These are phyloP conservation scores for Prorops nasuta DNA, from an alignment of 1,140 invertebrate species.

Conservation along the genomic window DNA sequence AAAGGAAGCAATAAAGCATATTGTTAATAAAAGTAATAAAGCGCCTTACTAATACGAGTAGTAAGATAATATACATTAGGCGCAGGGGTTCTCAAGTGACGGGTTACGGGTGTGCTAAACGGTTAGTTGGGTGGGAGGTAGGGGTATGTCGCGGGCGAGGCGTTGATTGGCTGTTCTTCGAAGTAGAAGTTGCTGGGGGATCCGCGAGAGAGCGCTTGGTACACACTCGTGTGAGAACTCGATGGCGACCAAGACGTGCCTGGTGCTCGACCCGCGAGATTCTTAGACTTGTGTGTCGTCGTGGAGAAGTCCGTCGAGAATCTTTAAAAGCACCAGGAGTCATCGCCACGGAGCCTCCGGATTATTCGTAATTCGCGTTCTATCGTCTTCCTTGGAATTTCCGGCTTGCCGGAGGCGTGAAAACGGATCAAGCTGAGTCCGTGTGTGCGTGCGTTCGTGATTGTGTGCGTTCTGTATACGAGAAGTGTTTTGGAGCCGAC, in stretches of 20 bases:
- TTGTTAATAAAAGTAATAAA: no score
- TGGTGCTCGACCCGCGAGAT: constrained; percentile 19
- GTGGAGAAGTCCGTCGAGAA: constrained; percentile 4
- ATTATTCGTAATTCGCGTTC: constrained; percentile 9
- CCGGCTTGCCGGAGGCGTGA: not conserved
- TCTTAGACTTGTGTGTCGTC: constrained; percentile 7
- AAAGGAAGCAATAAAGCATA: no score
- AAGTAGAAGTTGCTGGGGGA: constrained; percentile 1
- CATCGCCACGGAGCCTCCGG: not conserved
- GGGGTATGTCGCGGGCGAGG: constrained; percentile 18
- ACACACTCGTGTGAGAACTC: constrained; percentile 24
- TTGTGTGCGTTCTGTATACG: not conserved
- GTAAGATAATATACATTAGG: no score
- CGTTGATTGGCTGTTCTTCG: constrained; percentile 23
- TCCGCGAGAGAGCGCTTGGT: constrained; percentile 15
- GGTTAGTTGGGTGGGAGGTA: no score
- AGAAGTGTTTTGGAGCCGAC: constrained; percentile 13
- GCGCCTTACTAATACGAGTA: no score
- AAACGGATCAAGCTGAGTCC: not conserved
- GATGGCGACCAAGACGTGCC: constrained; percentile 30
- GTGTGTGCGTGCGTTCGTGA: not conserved
- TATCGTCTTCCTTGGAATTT: constrained; percentile 12
- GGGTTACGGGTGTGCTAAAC: no score
- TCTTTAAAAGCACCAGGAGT: not conserved
- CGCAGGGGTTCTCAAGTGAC: no score